Base-by-base conservation (phyloP, 2,113 vertebrate genomes). In the Albula glossodonta region DNA sequence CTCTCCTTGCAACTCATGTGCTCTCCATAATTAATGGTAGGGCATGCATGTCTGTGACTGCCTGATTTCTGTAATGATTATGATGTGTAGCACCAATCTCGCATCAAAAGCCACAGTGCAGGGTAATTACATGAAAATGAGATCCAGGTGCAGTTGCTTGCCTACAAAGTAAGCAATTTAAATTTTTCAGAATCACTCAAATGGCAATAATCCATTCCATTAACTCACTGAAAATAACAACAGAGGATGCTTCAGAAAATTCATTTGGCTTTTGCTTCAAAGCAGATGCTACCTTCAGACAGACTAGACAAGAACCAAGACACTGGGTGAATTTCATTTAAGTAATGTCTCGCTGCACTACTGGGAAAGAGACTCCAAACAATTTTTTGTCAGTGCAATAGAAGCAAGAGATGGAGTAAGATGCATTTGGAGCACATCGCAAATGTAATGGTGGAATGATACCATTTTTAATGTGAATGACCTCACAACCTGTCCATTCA, bases 101-200 rank as follows among this genome's bases (percentile, higher is more conserved):
- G 56, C 77, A 57, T 25, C 56, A 79, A 60, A 85, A 85, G 13
- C 77, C 84, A 81, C 53, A 63, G 84, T 13, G n/a, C 84, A 66
- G 11, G 48, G 78, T 85, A 85, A 85, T 85, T 85, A 50, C 78
- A 85, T 22, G 41, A 50, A 63, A 81, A 85, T 85, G 78, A 53
- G 53, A 85, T 85, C 56, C 84, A 85, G 84, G 84, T 85, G 84
- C 84, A 80, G 78, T 81, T 52, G 78, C 84, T 66, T 85, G 48
- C 48, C 56, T 85, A 48, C 60, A 78, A 70, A 51, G 22, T 51
- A 80, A 85, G 77, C 74, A 53, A 85, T 80, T 85, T 79, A 85
- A 85, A 85, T 60, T 63, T 57, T n/a, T 51, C 78, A 13, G 56
- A 19, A 85, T 85, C 78, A 51, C 78, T 51, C 56, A 56, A 81